Evolutionary conservation across 2,797 vertebrate genomes (phyloP), one percentile per base, ranked within the genome.

Genomic region (Myotis findleyi): DNA sequence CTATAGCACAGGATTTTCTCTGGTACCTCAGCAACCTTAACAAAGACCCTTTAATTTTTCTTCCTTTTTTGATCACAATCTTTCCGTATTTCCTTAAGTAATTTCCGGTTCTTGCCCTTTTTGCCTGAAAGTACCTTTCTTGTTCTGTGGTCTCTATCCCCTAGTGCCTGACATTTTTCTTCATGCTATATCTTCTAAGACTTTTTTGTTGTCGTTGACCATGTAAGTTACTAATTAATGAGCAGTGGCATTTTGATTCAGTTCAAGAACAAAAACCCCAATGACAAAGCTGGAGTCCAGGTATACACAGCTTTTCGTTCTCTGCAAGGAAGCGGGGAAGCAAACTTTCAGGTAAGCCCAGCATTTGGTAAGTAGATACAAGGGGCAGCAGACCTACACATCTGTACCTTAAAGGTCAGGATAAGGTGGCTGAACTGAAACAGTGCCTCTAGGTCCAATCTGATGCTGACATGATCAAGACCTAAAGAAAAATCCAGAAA

Each of bases 351-450:
- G 85, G 57, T 53, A 20, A 71, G 51, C 21, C 20, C 5, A 62
- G 23, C 25, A 41, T 64, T 59, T 36, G 27, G 7, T 16, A 68
- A 80, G 4, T 25, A 33, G 23, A 27, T 16, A 33, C 33, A 69
- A 18, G 11, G 44, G 5, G 16, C 18, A 7, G 47, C 36, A 80
- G 11, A 33, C 36, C 71, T 84, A 30, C 71, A 76, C 3, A 76
- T 3, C 57, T 62, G 13, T 98, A 99, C 99, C 99, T 99, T 99
- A 97, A 99, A 99, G 68, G 99, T 99, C 97, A 99, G 97, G 89
- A 99, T 98, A 80, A 99, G 98, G 86, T 99, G 99, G 92, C 99
- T 99, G 98, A 99, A 99, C 96, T 99, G 99, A 98, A 99, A 99
- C 90, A 99, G 93, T 1, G 98, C 98, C 98, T 99, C 99, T 90